Evolutionary conservation across 1,140 invertebrate species (phyloP).

Genomic region (Nylanderia fulva): DNA sequence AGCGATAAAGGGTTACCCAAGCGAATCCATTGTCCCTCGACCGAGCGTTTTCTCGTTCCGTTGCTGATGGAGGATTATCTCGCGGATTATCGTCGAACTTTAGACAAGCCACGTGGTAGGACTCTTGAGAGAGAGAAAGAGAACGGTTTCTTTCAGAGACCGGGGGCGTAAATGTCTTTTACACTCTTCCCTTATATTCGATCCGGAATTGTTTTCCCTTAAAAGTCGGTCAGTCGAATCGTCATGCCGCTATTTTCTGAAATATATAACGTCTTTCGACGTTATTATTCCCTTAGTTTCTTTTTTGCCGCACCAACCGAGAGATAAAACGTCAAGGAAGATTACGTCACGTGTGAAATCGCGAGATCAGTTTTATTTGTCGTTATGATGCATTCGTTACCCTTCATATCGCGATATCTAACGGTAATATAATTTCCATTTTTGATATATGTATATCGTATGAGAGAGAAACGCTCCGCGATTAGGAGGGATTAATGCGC

Average conservation of each 20-base stretch:
- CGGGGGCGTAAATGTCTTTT: neutral
- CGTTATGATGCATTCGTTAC: neutral
- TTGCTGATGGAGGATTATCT: neutral
- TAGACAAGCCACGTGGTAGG: neutral
- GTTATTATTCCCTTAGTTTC: neutral
- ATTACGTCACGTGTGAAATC: neutral
- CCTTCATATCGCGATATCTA: neutral
- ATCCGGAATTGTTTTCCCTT: constrained; percentile 9
- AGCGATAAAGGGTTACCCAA: neutral
- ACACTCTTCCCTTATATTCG: too few species aligned
- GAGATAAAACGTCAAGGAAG: neutral
- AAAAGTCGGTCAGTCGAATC: constrained; percentile 23
- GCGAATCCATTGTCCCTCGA: neutral
- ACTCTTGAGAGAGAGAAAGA: neutral
- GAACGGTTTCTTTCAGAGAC: neutral
- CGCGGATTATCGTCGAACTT: neutral
- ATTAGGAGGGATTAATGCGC: constrained; percentile 16
- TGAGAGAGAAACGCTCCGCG: too few species aligned
- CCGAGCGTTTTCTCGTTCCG: neutral
- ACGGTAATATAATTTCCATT: neutral
- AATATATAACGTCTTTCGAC: neutral
- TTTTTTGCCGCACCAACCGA: neutral
- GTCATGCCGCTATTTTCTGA: neutral
- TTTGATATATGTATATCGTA: neutral
- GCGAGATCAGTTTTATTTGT: neutral